Base-by-base conservation (phyloP, 2,797 vertebrate genomes). In the Ficedula albicollis region DNA sequence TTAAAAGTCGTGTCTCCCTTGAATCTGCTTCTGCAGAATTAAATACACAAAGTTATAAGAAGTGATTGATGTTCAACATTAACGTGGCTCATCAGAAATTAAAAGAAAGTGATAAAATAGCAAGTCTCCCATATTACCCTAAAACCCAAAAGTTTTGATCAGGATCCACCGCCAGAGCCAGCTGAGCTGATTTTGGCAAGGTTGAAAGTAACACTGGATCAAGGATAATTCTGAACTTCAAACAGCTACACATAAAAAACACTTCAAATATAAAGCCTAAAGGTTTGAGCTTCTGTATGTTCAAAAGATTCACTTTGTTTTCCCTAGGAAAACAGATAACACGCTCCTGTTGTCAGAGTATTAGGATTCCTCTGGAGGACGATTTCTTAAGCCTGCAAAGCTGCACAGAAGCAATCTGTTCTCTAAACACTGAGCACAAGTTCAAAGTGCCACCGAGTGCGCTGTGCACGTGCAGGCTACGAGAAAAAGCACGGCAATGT, bases 321-420 rank as follows among this genome's bases (percentile, higher is more conserved):
- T 43, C 54, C 41, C 60, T 14, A 13, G 54, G 14, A 60, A 58
- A 73, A 62, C 27, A 70, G 84, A 30, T 7, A 68, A 44, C 54
- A 10, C 1, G 23, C 29, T 89, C 80, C 84, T 85, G 46, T 52
- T 64, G 76, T 63, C 73, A 49, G 49, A 70, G 19, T 2, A 51
- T 38, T 4, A 52, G 36, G 41, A 78, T 36, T 77, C 78, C 68
- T 64, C 91, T 67, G 48, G 9, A 38, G 91, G 75, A 67, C 11
- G 6, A 54, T 63, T 76, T 70, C 93, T 23, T 38, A 80, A 89
- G 83, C 7, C 78, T 79, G 29, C 52, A 34, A 90, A 96, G 95
- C 6, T 64, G 92, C 59, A 91, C 80, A 96, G 89, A 91, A 92
- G 94, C 58, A 87, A 96, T 73, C 86, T 93, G 80, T 13, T 95